Percentiles rank a stretch among this genome's conserved stretches.
These are phyloP conservation scores for Hyperopisus bebe DNA, from an alignment of 2,113 vertebrate genomes.

Conservation along the genomic window DNA sequence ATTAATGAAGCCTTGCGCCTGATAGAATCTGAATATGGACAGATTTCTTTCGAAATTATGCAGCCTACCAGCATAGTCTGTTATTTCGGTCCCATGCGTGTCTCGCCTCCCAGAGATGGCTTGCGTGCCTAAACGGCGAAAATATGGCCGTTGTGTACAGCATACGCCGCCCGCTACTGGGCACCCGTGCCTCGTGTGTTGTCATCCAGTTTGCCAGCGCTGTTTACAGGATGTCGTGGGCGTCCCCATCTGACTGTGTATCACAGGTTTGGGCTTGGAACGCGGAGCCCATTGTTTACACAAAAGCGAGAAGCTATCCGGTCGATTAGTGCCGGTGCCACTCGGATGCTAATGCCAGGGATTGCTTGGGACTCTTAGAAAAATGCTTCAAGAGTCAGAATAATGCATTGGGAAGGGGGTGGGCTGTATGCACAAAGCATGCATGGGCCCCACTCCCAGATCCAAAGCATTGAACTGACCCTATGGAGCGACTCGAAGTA, in stretches of 20 bases:
- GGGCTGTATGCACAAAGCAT: too few relatives aligned
- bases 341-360: constrained; percentile 3
- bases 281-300: constrained; percentile 13
- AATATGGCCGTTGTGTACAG: not conserved
- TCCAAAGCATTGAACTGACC: not conserved
- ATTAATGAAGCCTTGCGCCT: not conserved
- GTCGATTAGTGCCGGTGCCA: not conserved
- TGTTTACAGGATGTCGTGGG: constrained; percentile 20
- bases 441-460: not conserved
- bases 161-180: not conserved
- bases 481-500: not conserved
- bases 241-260: not conserved
- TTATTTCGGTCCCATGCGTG: not conserved
- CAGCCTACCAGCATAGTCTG: not conserved
- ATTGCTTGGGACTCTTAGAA: not conserved
- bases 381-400: not conserved
- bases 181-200: not conserved
- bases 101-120: not conserved
- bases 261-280: not conserved
- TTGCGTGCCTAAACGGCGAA: not conserved
- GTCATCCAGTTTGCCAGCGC: constrained; percentile 5
- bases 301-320: constrained; percentile 1
- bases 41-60: not conserved
- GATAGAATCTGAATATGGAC: not conserved
- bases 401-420: not conserved